Evolutionary conservation across 2,113 vertebrate species (phyloP).

Genomic region (Bos taurus): DNA sequence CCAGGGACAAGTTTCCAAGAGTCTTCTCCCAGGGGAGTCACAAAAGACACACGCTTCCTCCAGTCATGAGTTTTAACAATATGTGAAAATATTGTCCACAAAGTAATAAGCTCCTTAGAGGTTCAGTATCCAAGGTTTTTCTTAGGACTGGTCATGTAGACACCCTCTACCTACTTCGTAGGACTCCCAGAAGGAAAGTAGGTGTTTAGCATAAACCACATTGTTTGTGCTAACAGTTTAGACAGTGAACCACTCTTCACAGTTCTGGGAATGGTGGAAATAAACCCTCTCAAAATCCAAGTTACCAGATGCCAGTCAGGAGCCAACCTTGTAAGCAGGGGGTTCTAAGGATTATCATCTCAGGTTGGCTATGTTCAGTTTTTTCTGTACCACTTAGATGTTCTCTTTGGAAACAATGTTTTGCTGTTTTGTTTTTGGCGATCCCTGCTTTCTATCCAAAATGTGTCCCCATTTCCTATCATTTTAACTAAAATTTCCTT

Average conservation of each 20-base stretch:
- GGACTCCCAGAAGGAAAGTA: not conserved
- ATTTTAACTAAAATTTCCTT: constrained; percentile 23
- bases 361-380: not conserved
- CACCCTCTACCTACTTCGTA: not conserved
- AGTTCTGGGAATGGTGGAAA: not conserved
- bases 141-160: not conserved
- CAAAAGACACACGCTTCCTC: not conserved
- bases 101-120: not conserved
- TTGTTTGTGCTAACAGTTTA: not conserved
- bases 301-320: not conserved
- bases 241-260: not conserved
- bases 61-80: not conserved
- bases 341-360: not conserved
- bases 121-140: not conserved
- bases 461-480: not conserved
- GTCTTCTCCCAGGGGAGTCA: not conserved
- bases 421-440: not conserved
- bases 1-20: not conserved
- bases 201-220: not conserved
- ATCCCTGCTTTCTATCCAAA: not conserved
- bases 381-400: not conserved
- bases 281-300: not conserved
- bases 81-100: not conserved
- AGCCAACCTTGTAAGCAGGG: not conserved
- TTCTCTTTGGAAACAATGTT: not conserved